These are phyloP conservation scores for Trichosurus vulpecula DNA, from an alignment of 2,797 vertebrate species.

Conservation along the genomic window DNA sequence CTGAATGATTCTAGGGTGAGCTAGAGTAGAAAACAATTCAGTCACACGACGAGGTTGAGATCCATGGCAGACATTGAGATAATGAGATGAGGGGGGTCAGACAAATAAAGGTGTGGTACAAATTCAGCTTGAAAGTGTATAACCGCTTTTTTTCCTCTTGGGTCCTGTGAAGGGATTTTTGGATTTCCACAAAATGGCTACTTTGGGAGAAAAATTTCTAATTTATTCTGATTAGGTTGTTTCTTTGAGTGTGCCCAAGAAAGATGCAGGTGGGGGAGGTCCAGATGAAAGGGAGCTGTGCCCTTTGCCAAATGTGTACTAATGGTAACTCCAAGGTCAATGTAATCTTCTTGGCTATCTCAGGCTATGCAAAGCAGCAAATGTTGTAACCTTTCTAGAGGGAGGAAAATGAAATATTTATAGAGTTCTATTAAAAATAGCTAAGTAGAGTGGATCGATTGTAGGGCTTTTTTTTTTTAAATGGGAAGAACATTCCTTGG, in stretches of 20 bases:
- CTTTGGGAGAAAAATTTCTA: slow-evolving; percentile 1
- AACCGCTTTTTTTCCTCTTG: background rate
- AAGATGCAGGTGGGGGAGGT: background rate
- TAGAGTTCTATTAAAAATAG: slow-evolving; percentile 48
- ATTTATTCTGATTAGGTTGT: slow-evolving; percentile 37
- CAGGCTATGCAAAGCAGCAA: slow-evolving; percentile 23
- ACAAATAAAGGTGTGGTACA: slow-evolving; percentile 45
- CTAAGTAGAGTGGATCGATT: slow-evolving; percentile 47
- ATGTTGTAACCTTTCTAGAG: slow-evolving; percentile 54
- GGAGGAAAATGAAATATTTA: slow-evolving; percentile 30
- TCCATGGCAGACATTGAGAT: slow-evolving; percentile 15
- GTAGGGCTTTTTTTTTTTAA: slow-evolving; percentile 29
- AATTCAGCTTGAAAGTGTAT: slow-evolving; percentile 30
- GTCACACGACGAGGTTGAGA: slow-evolving; percentile 3
- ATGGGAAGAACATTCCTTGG: slow-evolving; percentile 24
- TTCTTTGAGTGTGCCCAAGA: background rate
- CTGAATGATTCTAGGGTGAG: slow-evolving; percentile 31
- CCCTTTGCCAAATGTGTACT: slow-evolving; percentile 4
- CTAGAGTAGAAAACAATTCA: slow-evolving; percentile 47
- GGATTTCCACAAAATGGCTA: slow-evolving; percentile 1
- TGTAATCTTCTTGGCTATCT: slow-evolving; percentile 42
- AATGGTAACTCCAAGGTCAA: slow-evolving; percentile 4
- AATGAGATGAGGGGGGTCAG: slow-evolving; percentile 31
- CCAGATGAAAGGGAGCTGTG: background rate
- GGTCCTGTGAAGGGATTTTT: slow-evolving; percentile 45